Percentiles rank a stretch among this genome's conserved stretches.
Evolutionary conservation across 1,140 invertebrate genomes (phyloP).

Genomic region (Bombus affinis): DNA sequence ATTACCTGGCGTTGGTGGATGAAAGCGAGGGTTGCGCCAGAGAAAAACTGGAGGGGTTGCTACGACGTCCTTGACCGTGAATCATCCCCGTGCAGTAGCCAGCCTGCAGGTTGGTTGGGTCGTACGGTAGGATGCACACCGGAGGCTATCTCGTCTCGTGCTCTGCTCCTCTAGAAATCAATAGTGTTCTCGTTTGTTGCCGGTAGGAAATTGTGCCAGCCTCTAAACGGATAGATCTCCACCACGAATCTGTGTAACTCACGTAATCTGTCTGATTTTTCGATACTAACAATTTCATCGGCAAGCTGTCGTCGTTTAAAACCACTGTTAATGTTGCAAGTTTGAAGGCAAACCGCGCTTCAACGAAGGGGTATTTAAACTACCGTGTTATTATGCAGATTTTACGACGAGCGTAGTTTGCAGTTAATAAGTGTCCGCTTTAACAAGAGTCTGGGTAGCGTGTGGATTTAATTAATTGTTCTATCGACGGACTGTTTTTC

Average conservation of each 20-base stretch:
- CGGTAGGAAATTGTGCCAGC: slow-evolving; percentile 30
- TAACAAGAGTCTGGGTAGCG: not conserved
- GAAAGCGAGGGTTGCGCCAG: slow-evolving; percentile 63
- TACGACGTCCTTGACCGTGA: slow-evolving; percentile 74
- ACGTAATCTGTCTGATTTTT: not conserved
- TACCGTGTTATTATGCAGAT: slow-evolving; percentile 39
- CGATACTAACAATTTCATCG: not conserved
- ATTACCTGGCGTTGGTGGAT: slow-evolving; percentile 38
- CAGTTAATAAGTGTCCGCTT: slow-evolving; percentile 30
- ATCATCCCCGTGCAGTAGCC: slow-evolving; percentile 47
- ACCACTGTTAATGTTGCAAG: not conserved
- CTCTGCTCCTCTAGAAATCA: slow-evolving; percentile 53
- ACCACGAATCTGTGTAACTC: not conserved
- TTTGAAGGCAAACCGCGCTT: not conserved
- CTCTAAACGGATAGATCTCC: not conserved
- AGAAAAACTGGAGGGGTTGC: slow-evolving; percentile 54
- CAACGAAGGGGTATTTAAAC: slow-evolving; percentile 12
- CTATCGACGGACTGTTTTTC: not conserved
- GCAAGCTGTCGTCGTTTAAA: not conserved
- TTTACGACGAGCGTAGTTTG: slow-evolving; percentile 33
- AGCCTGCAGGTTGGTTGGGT: slow-evolving; percentile 38
- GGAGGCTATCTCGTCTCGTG: slow-evolving; percentile 47
- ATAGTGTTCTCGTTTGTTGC: slow-evolving; percentile 39
- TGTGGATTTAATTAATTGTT: slow-evolving; percentile 39
- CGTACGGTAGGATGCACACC: slow-evolving; percentile 49